Conservation (phyloP, 1,140 invertebrate genomes). For the Arctopsyche grandis region DNA sequence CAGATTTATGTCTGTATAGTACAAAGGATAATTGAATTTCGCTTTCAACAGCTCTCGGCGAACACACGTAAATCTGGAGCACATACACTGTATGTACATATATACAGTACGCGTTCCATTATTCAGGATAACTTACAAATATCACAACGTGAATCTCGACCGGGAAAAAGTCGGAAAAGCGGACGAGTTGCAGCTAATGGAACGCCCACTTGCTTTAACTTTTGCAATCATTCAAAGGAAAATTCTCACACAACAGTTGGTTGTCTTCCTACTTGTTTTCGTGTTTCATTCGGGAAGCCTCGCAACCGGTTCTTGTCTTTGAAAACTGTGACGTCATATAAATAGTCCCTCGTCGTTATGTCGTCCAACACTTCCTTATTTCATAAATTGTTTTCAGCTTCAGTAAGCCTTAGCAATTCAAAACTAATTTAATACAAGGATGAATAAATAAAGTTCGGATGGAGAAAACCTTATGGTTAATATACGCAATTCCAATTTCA, state of each 20-base stretch:
- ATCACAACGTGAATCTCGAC: not conserved
- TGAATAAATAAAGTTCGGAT: too few relatives aligned
- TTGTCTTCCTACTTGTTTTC: not conserved
- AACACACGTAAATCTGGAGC: conserved; percentile 22
- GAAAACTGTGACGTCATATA: conserved; percentile 2
- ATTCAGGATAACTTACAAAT: not conserved
- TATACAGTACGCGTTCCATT: not conserved
- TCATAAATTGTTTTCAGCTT: too few relatives aligned
- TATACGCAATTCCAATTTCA: too few relatives aligned
- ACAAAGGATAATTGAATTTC: conserved; percentile 41
- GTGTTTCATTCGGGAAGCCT: not conserved
- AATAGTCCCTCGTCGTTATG: too few relatives aligned
- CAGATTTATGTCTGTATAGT: not conserved
- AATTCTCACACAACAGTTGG: not conserved
- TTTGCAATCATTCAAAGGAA: conserved; percentile 34
- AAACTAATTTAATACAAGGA: too few relatives aligned
- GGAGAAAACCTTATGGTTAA: too few relatives aligned
- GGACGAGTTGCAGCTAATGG: not conserved
- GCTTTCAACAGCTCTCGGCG: not conserved
- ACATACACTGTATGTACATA: not conserved
- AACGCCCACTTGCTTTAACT: not conserved
- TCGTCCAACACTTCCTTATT: too few relatives aligned
- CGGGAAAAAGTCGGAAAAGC: not conserved
- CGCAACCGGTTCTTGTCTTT: not conserved
- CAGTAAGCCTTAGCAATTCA: too few relatives aligned